Conservation (phyloP, 2,113 vertebrate species). For the Argyrosomus japonicus region DNA sequence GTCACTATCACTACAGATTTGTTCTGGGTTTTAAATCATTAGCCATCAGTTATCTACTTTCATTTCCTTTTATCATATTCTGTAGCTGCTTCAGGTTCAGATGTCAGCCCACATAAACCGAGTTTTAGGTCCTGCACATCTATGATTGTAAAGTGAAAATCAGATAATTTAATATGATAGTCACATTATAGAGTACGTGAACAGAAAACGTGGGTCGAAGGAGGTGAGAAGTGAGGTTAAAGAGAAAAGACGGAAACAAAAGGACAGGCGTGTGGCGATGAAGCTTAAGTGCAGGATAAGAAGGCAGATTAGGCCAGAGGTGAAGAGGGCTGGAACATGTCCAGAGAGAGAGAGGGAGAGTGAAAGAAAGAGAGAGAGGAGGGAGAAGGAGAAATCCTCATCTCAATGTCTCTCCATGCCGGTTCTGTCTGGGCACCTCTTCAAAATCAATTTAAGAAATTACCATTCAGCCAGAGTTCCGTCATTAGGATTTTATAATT, state of each 20-base stretch:
- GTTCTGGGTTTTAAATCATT: slow-evolving; percentile 22
- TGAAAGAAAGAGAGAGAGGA: slow-evolving; percentile 11
- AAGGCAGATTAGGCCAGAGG: slow-evolving; percentile 55
- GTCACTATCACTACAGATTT: background rate
- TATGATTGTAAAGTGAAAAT: slow-evolving; percentile 11
- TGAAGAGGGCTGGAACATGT: slow-evolving; percentile 56
- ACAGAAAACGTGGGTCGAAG: background rate
- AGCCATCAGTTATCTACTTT: slow-evolving; percentile 3
- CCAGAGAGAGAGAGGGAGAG: slow-evolving; percentile 31
- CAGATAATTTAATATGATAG: slow-evolving; percentile 27
- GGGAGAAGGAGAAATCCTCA: slow-evolving; percentile 33
- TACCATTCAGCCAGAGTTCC: slow-evolving; percentile 81
- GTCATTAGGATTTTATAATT: slow-evolving; percentile 85
- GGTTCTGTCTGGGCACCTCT: slow-evolving; percentile 77
- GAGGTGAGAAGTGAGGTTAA: slow-evolving; percentile 48
- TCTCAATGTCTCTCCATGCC: slow-evolving; percentile 56
- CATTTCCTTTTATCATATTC: slow-evolving; percentile 5
- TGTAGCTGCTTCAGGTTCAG: background rate
- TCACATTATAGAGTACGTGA: slow-evolving; percentile 8
- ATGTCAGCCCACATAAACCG: slow-evolving; percentile 1
- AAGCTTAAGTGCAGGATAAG: slow-evolving; percentile 57
- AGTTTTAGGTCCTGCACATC: background rate
- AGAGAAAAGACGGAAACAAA: slow-evolving; percentile 54
- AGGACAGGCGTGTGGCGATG: slow-evolving; percentile 44
- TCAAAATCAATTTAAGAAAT: slow-evolving; percentile 84